Percentiles rank a stretch among this genome's conserved stretches.
Conservation (phyloP, 2,113 vertebrate genomes). For the Takifugu flavidus region DNA sequence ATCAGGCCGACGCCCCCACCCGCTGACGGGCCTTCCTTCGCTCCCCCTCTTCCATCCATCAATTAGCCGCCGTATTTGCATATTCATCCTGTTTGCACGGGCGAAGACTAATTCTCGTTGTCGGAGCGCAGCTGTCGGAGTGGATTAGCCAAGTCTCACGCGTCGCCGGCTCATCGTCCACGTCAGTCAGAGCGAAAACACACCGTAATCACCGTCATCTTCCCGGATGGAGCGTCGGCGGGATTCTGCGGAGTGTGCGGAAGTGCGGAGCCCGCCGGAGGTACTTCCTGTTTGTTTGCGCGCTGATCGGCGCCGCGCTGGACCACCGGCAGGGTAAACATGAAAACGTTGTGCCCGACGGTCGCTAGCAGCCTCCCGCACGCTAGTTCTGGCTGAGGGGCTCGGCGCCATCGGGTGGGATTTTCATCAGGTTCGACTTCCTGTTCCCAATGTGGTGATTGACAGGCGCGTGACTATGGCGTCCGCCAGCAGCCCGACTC, state of each 20-base stretch:
- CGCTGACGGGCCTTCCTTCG: conserved; percentile 33
- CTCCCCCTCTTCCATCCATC: conserved; percentile 28
- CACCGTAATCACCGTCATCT: no score
- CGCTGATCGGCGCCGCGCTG: conserved; percentile 4
- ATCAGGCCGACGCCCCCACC: conserved; percentile 38
- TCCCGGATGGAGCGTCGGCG: neutral
- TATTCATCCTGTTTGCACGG: conserved; percentile 65
- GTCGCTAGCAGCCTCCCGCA: neutral
- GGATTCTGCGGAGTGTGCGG: conserved; percentile 1
- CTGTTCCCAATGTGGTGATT: no score
- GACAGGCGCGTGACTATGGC: no score
- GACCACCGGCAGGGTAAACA: conserved; percentile 24
- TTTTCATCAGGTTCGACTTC: conserved; percentile 6
- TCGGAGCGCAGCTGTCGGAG: conserved; percentile 63
- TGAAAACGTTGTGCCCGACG: conserved; percentile 25
- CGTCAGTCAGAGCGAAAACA: no score
- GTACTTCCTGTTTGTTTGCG: conserved; percentile 47
- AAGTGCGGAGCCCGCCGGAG: neutral
- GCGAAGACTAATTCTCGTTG: conserved; percentile 60
- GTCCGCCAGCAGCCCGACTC: no score
- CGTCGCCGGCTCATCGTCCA: no score
- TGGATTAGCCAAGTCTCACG: conserved; percentile 52
- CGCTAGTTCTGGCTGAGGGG: neutral
- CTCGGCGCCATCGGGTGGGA: neutral
- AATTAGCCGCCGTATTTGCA: conserved; percentile 68